Evolutionary conservation across 2,797 vertebrate species (phyloP).

Genomic region (Parauchenoglanis punctatus): DNA sequence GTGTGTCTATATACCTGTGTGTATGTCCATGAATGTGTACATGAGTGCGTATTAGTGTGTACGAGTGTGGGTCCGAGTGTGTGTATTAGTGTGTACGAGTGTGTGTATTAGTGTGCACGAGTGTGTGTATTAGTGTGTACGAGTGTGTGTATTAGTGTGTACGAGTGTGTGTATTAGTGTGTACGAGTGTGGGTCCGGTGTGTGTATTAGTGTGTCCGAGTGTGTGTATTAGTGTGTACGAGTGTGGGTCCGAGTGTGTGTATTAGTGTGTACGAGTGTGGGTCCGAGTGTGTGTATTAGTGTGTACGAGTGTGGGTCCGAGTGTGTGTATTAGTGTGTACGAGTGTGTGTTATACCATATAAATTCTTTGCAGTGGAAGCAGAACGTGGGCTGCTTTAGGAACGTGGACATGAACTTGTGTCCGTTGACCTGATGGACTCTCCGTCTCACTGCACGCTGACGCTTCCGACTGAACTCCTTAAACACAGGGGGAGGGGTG

Average conservation of each 20-base stretch:
- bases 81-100: no score
- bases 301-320: background rate
- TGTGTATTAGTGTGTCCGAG: background rate
- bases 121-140: background rate
- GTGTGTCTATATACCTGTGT: background rate
- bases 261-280: background rate
- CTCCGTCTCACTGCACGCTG: constrained; percentile 87
- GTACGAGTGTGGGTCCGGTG: background rate
- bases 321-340: background rate
- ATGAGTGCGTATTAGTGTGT: background rate
- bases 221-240: background rate
- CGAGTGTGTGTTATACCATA: constrained; percentile 83
- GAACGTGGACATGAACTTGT: constrained; percentile 98
- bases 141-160: background rate
- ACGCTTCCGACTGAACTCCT: constrained; percentile 89
- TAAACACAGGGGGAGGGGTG: constrained; percentile 73
- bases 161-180: background rate
- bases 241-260: background rate
- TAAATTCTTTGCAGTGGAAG: constrained; percentile 96
- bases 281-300: constrained; percentile 54
- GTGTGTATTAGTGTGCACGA: constrained; percentile 29
- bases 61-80: background rate
- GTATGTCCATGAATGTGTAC: constrained; percentile 52
- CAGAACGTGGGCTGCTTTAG: constrained; percentile 96
- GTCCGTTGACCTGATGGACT: constrained; percentile 95